Conservation (phyloP, 2,888 invertebrate genomes). For the Eupithecia exiguata region DNA sequence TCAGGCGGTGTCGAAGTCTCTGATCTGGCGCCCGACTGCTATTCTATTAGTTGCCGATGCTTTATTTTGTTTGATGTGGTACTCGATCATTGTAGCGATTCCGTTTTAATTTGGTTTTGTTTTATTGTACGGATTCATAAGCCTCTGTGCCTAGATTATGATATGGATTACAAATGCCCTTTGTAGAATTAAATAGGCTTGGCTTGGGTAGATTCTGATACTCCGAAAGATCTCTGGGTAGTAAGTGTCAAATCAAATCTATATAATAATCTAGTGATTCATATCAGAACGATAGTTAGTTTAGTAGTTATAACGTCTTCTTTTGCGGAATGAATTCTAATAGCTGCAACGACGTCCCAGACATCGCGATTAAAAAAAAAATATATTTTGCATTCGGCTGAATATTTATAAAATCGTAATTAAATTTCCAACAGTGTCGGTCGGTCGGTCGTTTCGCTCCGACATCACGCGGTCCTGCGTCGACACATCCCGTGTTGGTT, state of each 20-base stretch:
- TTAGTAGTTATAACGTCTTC: background rate
- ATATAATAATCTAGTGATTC: background rate
- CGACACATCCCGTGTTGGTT: conserved; percentile 79
- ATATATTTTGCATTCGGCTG: background rate
- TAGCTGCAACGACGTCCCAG: background rate
- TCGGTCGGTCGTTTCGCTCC: background rate
- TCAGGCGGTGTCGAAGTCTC: conserved; percentile 47
- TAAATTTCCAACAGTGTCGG: background rate
- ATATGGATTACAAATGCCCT: background rate
- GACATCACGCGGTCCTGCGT: conserved; percentile 48
- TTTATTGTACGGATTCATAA: background rate
- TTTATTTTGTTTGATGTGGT: conserved; percentile 45
- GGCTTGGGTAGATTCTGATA: background rate
- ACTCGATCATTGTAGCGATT: conserved; percentile 38
- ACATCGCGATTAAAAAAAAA: background rate
- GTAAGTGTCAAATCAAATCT: background rate
- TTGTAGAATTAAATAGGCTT: background rate
- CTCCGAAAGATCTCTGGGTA: background rate
- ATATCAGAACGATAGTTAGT: too few relatives aligned
- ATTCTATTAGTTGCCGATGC: conserved; percentile 43
- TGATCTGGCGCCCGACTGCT: conserved; percentile 52
- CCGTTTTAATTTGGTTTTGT: conserved; percentile 9
- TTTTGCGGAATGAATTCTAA: background rate
- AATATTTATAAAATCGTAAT: background rate
- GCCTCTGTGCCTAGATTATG: background rate